phyloP scores from a whole-genome alignment of 2,888 invertebrate genomes.

The Abrostola triplasia region DNA sequence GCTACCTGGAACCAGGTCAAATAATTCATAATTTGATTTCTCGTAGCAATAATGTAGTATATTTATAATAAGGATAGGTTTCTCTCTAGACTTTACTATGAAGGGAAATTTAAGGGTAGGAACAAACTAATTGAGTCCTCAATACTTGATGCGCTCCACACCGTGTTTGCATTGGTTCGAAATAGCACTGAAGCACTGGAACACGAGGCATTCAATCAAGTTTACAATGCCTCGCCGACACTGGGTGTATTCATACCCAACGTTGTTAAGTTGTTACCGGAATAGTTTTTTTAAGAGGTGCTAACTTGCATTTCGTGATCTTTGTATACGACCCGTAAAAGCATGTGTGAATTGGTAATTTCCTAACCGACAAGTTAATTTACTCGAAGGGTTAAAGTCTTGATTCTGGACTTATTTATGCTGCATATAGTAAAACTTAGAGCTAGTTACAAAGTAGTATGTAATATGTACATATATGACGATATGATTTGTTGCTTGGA shows the following conservation, averaged over 20 bases:
- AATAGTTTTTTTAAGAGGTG: conserved; percentile 74
- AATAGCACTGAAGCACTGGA: conserved; percentile 1
- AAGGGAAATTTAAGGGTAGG: no score
- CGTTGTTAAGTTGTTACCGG: conserved; percentile 53
- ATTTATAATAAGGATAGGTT: no score
- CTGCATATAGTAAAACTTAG: background rate
- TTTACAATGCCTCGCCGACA: conserved; percentile 28
- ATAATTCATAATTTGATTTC: no score
- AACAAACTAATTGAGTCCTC: no score
- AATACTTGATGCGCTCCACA: no score
- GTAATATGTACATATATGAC: conserved; percentile 5
- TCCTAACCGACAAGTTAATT: conserved; percentile 71
- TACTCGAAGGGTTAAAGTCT: conserved; percentile 39
- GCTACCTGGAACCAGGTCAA: no score
- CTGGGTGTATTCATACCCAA: conserved; percentile 18
- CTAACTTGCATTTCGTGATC: conserved; percentile 82
- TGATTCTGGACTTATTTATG: conserved; percentile 40
- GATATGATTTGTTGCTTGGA: conserved; percentile 8
- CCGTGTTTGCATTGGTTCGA: background rate
- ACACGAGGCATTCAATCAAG: conserved; percentile 32
- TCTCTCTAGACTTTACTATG: no score
- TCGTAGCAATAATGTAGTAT: no score
- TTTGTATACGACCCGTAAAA: conserved; percentile 75
- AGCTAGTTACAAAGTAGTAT: no score
- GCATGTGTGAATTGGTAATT: conserved; percentile 76